Conservation (phyloP, 2,888 invertebrate genomes). For the Diplolepis rosae region DNA sequence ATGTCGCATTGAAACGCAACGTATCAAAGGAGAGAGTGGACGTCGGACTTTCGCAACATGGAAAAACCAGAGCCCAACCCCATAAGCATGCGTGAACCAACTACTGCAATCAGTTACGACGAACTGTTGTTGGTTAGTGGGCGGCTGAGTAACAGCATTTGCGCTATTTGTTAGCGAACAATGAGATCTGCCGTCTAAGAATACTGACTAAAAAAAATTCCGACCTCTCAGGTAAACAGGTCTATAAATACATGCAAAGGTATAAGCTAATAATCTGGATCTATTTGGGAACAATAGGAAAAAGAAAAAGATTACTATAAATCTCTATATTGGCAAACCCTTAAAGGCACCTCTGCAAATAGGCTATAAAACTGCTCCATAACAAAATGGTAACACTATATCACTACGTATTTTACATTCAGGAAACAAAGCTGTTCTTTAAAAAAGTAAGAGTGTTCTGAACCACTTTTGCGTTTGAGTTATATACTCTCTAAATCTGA, state of each 20-base stretch:
- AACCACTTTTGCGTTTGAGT: too few relatives aligned
- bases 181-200: slow-evolving; percentile 43
- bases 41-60: slow-evolving; percentile 56
- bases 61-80: slow-evolving; percentile 54
- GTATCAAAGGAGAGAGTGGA: slow-evolving; percentile 44
- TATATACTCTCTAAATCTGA: too few relatives aligned
- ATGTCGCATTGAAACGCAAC: slow-evolving; percentile 39
- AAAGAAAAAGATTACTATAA: too few relatives aligned
- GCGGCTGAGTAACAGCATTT: slow-evolving; percentile 49
- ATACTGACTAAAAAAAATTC: slow-evolving; percentile 37
- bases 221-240: slow-evolving; percentile 45
- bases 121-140: slow-evolving; percentile 41
- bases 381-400: too few relatives aligned
- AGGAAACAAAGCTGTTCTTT: too few relatives aligned
- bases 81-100: slow-evolving; percentile 50
- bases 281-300: too few relatives aligned
- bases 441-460: too few relatives aligned
- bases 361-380: too few relatives aligned
- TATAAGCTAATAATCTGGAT: too few relatives aligned
- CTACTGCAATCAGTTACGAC: slow-evolving; percentile 24
- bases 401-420: too few relatives aligned
- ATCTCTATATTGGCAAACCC: too few relatives aligned
- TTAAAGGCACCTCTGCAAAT: too few relatives aligned
- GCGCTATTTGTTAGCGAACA: slow-evolving; percentile 50
- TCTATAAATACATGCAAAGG: slow-evolving; percentile 42